These are phyloP conservation scores for Anolis sagrei DNA, from an alignment of 2,113 vertebrate species.

Conservation along the genomic window DNA sequence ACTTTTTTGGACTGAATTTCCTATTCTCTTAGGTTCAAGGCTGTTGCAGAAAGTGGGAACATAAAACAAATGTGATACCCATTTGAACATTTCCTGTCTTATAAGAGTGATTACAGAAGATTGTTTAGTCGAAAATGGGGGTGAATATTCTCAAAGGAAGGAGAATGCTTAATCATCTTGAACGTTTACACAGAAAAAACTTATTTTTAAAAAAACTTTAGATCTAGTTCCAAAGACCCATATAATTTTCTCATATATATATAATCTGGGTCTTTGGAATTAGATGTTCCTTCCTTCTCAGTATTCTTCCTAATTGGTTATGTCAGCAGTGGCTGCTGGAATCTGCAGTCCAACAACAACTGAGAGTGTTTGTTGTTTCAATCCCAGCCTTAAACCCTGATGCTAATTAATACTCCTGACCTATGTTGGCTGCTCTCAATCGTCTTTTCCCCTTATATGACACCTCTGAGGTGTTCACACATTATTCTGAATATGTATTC, in stretches of 20 bases:
- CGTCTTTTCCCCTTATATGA: neutral
- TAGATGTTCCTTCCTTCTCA: no score
- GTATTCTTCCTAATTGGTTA: no score
- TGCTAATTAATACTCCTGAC: neutral
- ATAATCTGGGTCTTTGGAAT: no score
- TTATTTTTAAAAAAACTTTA: neutral
- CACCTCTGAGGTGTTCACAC: neutral
- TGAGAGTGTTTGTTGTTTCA: neutral
- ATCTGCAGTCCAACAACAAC: no score
- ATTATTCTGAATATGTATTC: neutral
- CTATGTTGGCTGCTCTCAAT: neutral
- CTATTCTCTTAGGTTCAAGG: neutral
- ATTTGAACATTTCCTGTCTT: neutral
- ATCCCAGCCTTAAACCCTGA: neutral
- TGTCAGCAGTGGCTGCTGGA: no score
- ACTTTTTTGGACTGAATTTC: neutral
- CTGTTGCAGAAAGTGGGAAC: accelerated
- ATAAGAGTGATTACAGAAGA: constrained; percentile 21
- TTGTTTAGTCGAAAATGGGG: no score
- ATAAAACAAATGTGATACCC: neutral
- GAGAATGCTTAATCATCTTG: neutral
- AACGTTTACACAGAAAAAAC: neutral
- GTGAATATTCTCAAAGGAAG: neutral
- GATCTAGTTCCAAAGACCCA: no score
- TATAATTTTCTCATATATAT: no score